phyloP scores from a whole-genome alignment of 2,797 vertebrate genomes.

The Staurois parvus region DNA sequence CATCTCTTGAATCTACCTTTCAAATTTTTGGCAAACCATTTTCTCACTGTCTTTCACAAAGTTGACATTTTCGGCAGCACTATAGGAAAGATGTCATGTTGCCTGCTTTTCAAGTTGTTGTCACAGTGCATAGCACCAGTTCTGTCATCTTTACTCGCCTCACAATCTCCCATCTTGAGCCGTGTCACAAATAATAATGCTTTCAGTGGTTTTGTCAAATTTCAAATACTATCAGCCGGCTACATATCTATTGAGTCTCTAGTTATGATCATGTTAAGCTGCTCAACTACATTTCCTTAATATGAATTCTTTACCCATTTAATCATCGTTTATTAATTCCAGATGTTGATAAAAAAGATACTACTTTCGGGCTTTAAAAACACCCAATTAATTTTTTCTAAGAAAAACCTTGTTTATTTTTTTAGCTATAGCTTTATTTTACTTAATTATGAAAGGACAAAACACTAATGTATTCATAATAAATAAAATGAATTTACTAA shows the following conservation, averaged over 20 bases:
- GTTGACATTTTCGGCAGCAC: slow-evolving; percentile 84
- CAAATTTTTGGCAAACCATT: slow-evolving; percentile 83
- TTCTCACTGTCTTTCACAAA: slow-evolving; percentile 85
- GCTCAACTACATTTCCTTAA: slow-evolving; percentile 66
- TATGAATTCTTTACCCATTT: background rate
- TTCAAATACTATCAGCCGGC: slow-evolving; percentile 73
- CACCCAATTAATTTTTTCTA: too few relatives aligned
- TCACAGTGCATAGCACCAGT: slow-evolving; percentile 90
- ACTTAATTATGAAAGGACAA: too few relatives aligned
- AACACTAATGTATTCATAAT: too few relatives aligned
- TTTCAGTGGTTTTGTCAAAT: slow-evolving; percentile 71
- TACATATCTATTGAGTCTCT: slow-evolving; percentile 68
- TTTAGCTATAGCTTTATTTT: too few relatives aligned
- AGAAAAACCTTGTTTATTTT: too few relatives aligned
- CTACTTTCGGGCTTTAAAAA: too few relatives aligned
- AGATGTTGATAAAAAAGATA: too few relatives aligned
- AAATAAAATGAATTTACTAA: too few relatives aligned
- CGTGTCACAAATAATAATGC: slow-evolving; percentile 93
- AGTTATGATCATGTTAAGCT: slow-evolving; percentile 70
- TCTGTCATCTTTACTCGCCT: slow-evolving; percentile 97
- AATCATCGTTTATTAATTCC: background rate
- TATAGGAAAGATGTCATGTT: slow-evolving; percentile 89
- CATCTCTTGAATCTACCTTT: slow-evolving; percentile 83
- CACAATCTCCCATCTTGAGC: slow-evolving; percentile 85
- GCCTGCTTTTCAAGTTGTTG: slow-evolving; percentile 92